A percentile compares a stretch with the other conserved stretches of the same genome.
Conservation (phyloP, 2,797 vertebrate species). For the Xiphophorus birchmanni region DNA sequence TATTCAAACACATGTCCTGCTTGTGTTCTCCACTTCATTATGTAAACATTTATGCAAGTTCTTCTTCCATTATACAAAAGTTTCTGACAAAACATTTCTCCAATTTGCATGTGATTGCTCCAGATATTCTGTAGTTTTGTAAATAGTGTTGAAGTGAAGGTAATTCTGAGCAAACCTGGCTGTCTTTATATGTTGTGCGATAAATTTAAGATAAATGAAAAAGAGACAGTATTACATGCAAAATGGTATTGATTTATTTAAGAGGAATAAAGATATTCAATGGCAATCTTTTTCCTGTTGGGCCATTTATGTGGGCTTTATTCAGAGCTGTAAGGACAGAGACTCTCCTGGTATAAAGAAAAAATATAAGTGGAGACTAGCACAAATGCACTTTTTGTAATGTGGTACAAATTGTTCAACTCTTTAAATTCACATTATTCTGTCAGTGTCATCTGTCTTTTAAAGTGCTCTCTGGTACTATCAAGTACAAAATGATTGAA, state of each 20-base stretch:
- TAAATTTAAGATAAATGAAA: not conserved
- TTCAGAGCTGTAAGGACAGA: not conserved
- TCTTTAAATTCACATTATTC: conserved; percentile 13
- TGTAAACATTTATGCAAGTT: not conserved
- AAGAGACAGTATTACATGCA: no score
- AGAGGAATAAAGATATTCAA: not conserved
- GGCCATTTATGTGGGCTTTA: not conserved
- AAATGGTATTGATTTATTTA: not conserved
- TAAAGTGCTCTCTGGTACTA: conserved; percentile 32
- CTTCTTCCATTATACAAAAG: not conserved
- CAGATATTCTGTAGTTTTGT: not conserved
- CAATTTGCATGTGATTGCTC: not conserved
- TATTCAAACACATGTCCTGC: not conserved
- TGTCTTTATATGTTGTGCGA: not conserved
- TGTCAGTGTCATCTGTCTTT: conserved; percentile 4
- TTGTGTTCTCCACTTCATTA: not conserved
- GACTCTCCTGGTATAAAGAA: not conserved
- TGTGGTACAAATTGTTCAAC: conserved; percentile 25
- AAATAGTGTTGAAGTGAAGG: not conserved
- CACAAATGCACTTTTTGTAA: not conserved
- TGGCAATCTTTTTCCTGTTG: not conserved
- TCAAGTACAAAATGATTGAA: conserved; percentile 35
- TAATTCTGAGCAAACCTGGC: not conserved
- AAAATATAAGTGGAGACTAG: not conserved
- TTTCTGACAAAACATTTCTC: conserved; percentile 5